phyloP scores from a whole-genome alignment of 1,140 invertebrate species.

The Lucilia cuprina region DNA sequence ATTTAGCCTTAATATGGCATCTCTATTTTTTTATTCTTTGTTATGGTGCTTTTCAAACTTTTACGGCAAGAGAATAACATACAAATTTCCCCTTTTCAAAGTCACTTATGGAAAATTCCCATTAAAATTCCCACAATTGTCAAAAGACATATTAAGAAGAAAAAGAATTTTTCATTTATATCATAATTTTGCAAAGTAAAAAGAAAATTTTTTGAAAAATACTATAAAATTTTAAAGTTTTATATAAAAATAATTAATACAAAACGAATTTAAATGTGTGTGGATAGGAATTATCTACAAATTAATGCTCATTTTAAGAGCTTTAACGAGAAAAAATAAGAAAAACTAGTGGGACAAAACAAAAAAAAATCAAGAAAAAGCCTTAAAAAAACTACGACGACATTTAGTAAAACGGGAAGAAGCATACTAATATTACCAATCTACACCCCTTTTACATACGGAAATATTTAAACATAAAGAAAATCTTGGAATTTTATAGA shows the following conservation, averaged over 20 bases:
- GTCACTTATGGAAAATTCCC: slow-evolving; percentile 18
- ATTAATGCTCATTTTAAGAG: background rate
- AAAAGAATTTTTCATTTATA: background rate
- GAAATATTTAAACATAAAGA: background rate
- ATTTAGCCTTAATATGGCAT: background rate
- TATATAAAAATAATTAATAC: background rate
- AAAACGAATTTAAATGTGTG: slow-evolving; percentile 40
- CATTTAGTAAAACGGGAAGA: background rate
- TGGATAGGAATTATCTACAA: slow-evolving; percentile 37
- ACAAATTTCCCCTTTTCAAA: background rate
- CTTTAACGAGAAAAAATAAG: background rate
- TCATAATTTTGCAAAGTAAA: slow-evolving; percentile 25
- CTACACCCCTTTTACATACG: background rate
- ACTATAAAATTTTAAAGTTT: background rate
- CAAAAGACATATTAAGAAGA: background rate
- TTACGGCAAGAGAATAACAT: background rate
- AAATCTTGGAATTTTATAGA: background rate
- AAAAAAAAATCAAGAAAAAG: background rate
- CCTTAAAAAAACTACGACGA: background rate
- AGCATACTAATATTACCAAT: background rate
- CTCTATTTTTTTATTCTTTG: background rate
- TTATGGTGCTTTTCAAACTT: background rate
- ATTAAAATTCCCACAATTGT: background rate
- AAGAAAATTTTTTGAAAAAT: slow-evolving; percentile 6
- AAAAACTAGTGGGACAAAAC: background rate